Conservation (phyloP, 1,140 invertebrate species). For the Nylanderia fulva region DNA sequence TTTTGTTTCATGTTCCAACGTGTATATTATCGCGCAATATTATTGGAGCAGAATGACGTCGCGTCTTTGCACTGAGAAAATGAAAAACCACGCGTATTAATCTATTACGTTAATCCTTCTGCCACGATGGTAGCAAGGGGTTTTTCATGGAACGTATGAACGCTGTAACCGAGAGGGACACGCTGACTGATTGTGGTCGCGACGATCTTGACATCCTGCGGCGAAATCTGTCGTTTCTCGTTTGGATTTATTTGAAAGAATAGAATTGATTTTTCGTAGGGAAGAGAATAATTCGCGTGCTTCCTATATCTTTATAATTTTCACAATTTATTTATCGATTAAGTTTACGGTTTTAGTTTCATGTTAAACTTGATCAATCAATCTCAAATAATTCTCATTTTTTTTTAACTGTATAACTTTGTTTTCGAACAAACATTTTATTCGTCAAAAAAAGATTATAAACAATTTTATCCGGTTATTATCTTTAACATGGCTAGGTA, state of each 20-base stretch:
- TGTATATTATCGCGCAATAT: background rate
- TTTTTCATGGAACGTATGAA: slow-evolving; percentile 84
- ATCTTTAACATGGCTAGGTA: too few relatives aligned
- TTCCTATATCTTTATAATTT: background rate
- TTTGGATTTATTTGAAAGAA: slow-evolving; percentile 73
- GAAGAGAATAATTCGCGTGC: background rate
- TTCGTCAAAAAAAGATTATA: background rate
- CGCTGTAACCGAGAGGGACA: slow-evolving; percentile 84
- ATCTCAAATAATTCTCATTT: background rate
- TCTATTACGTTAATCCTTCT: slow-evolving; percentile 73
- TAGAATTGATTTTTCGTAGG: slow-evolving; percentile 58
- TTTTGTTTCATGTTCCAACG: background rate
- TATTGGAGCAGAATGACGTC: too few relatives aligned
- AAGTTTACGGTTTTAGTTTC: background rate
- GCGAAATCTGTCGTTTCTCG: slow-evolving; percentile 72
- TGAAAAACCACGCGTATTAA: slow-evolving; percentile 42
- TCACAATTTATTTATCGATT: too few relatives aligned
- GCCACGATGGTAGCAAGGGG: slow-evolving; percentile 70
- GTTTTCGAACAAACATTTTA: background rate
- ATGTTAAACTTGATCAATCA: background rate
- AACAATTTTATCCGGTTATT: too few relatives aligned
- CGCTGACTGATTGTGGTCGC: slow-evolving; percentile 85
- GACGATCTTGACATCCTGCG: slow-evolving; percentile 83
- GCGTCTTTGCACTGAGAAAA: too few relatives aligned
- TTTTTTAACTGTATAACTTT: background rate